Percentiles rank a stretch among this genome's conserved stretches.
Conservation (phyloP, 2,113 vertebrate species). For the Melanotaenia duboulayi region DNA sequence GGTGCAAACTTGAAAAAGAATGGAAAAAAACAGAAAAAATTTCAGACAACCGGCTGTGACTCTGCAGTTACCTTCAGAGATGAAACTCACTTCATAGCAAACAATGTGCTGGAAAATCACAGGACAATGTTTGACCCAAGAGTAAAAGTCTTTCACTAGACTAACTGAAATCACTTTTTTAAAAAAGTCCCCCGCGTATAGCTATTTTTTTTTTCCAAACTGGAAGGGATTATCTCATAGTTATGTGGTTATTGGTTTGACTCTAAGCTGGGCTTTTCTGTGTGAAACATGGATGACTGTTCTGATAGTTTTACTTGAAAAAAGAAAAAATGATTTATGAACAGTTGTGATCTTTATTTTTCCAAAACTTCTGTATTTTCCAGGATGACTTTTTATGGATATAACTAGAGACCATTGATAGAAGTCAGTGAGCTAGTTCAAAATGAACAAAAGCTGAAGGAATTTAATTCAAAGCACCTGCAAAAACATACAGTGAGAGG, state of each 20-base stretch:
- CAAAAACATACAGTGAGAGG: not conserved
- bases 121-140: constrained; percentile 1
- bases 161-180: constrained; percentile 31
- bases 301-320: constrained; percentile 20
- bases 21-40: not conserved
- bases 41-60: constrained; percentile 2
- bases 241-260: too few relatives aligned
- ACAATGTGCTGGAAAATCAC: not conserved
- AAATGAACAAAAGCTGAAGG: too few relatives aligned
- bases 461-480: not conserved
- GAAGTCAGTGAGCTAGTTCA: too few relatives aligned
- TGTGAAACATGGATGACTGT: not conserved
- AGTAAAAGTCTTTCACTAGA: not conserved
- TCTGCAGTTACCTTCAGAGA: constrained; percentile 39
- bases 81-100: constrained; percentile 30
- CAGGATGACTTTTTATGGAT: too few relatives aligned
- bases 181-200: constrained; percentile 34
- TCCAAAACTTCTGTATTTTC: too few relatives aligned
- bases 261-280: too few relatives aligned
- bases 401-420: too few relatives aligned
- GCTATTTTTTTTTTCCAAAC: constrained; percentile 16
- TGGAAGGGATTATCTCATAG: not conserved
- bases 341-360: not conserved
- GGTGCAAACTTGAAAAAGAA: constrained; percentile 58
- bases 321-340: not conserved